Evolutionary conservation across 2,888 invertebrate species (phyloP).

Genomic region (Ischnus inquisitorius): DNA sequence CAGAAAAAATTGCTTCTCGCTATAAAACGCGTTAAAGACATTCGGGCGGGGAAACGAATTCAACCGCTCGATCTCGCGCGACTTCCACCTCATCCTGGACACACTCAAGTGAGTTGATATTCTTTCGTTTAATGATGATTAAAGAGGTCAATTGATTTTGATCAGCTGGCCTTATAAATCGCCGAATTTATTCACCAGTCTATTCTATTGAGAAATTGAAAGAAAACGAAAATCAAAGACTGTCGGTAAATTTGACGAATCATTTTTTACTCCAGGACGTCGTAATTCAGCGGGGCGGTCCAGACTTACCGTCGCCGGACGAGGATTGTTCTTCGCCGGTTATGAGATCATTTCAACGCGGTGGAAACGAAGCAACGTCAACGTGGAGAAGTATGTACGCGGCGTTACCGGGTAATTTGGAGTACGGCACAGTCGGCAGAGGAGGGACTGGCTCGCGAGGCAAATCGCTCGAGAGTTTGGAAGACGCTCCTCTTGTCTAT

Average conservation of each 20-base stretch:
- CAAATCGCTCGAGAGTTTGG: slow-evolving; percentile 94
- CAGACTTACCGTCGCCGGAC: slow-evolving; percentile 84
- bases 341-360: slow-evolving; percentile 82
- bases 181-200: not conserved
- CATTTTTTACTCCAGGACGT: slow-evolving; percentile 78
- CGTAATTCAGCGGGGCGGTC: slow-evolving; percentile 82
- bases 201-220: not conserved
- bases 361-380: slow-evolving; percentile 70
- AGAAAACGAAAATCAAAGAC: not conserved
- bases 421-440: slow-evolving; percentile 85
- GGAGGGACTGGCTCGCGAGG: slow-evolving; percentile 89
- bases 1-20: slow-evolving; percentile 99
- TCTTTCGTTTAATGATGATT: no score
- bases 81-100: slow-evolving; percentile 86
- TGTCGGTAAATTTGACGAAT: not conserved
- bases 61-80: slow-evolving; percentile 86
- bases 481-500: slow-evolving; percentile 88
- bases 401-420: slow-evolving; percentile 80
- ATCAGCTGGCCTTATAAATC: not conserved
- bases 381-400: slow-evolving; percentile 84
- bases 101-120: slow-evolving; percentile 80
- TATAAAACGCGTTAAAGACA: slow-evolving; percentile 98
- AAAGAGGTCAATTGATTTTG: no score
- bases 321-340: slow-evolving; percentile 84
- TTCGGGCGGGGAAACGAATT: slow-evolving; percentile 93